Base-by-base conservation (phyloP, 2,113 vertebrate species). In the Carassius carassius region DNA sequence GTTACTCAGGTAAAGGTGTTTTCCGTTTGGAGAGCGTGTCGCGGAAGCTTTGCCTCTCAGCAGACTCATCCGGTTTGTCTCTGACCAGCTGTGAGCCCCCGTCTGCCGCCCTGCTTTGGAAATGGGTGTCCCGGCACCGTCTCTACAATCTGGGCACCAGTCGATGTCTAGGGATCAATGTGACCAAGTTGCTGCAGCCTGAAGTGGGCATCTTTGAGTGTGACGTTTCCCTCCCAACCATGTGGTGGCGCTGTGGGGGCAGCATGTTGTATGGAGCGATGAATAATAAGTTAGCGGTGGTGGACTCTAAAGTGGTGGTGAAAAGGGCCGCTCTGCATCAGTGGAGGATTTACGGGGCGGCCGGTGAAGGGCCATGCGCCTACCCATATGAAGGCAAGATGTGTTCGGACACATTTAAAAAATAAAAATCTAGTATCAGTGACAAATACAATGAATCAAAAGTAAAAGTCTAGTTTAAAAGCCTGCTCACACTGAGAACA, bases 121-220 rank as follows among this genome's bases (percentile, higher is more conserved):
- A 97, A 92, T 99, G 98, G 98, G 96, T 96, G 2, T 97, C 97
- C 58, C 93, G 93, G 19, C 95, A 89, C 75, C 95, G 89, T 5
- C 96, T 99, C 29, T 98, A 96, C 91, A 97, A 98, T 78, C 12
- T 97, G 37, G 96, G 95, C 85, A 93, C 91, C 88, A 95, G 92
- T 35, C 88, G 86, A 51, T 99, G 97, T 73, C 94, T 99, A 0
- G 98, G 97, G 37, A 93, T 98, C 82, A 95, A 96, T 86, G 72
- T 94, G 32, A 96, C 91, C 0, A 88, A 92, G 32, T 3, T n/a
- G 8, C 92, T 93, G 17, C 94, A 95, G 87, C 94, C 78, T 35
- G 85, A 95, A 0, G 88, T 98, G 5, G 89, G 91, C 14, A 90
- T 94, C 60, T 96, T 96, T 0, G 94, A 96, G 85, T 99, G 97